Base-by-base conservation (phyloP, 1,140 invertebrate genomes). In the Cotesia typhae region DNA sequence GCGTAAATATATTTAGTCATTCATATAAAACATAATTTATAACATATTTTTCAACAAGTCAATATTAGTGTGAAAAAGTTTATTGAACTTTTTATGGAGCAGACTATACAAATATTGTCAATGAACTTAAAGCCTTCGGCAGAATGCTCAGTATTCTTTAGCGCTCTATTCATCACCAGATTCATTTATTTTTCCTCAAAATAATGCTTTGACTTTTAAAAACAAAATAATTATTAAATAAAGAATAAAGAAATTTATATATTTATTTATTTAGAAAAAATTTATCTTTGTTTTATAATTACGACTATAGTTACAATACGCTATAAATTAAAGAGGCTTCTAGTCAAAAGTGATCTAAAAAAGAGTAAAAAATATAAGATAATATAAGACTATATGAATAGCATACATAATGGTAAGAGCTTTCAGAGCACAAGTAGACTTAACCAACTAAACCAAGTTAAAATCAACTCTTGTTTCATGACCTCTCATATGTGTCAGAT, bases 321-420 rank as follows among this genome's bases (percentile, higher is more conserved):
- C 28, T 2, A 28, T 28, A 55, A 55, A 5, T 55, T 14, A n/a
- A 28, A 38, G 37, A 14, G 63, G 28, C 60, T 65, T 65, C 51
- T 65, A 17, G 47, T 51, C 20, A n/a, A 6, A 6, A 65, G 63
- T 65, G 63, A 17, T 65, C 41, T 38, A 51, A 65, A 51, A n/a
- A 65, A 65, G 47, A 51, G 63, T 17, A 65, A 14, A 14, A n/a
- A 6, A 7, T 5, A 51, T 38, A 51, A 10, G 38, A 28, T 4
- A 35, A 10, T n/a, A 37, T 51, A 7, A 65, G 14, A 7, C 12
- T 51, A 52, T 65, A 38, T 28, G 28, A 28, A 28, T 28, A 28
- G 28, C 28, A 28, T 28, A 28, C 28, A 28, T 28, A 51, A 65
- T 65, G 20, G 63, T 12, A 51, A 65, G 38, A 51, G 36, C 3